Evolutionary conservation across 2,888 invertebrate species (phyloP).

Genomic region (Callimorpha dominula): DNA sequence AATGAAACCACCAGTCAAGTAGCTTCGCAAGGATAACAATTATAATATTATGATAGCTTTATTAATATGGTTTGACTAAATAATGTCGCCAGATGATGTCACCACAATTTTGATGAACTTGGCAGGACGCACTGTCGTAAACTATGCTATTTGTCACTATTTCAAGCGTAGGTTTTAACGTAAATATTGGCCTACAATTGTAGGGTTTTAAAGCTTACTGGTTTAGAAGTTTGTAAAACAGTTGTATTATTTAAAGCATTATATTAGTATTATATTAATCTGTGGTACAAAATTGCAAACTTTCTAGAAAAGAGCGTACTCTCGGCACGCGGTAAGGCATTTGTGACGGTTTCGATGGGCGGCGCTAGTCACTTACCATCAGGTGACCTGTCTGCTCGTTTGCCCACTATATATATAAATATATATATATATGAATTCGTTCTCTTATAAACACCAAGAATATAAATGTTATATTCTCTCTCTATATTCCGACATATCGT

Average conservation of each 20-base stretch:
- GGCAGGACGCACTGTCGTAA: neutral
- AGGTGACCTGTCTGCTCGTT: too few species aligned
- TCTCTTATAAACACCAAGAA: too few species aligned
- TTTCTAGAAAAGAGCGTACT: too few species aligned
- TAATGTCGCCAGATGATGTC: neutral
- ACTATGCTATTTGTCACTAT: neutral
- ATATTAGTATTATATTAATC: too few species aligned
- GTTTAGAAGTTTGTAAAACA: neutral
- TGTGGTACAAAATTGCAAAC: too few species aligned
- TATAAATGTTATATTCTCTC: too few species aligned
- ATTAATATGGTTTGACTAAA: neutral
- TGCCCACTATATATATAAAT: too few species aligned
- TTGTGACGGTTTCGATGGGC: too few species aligned
- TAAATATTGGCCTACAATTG: neutral
- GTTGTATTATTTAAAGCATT: neutral
- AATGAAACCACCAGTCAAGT: neutral
- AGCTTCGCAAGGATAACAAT: neutral
- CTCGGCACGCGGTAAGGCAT: too few species aligned
- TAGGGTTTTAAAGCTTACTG: neutral
- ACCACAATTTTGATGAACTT: neutral
- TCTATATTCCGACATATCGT: too few species aligned
- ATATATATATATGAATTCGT: too few species aligned
- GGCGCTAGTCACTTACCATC: too few species aligned
- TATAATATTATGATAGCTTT: neutral
- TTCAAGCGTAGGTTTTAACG: neutral